These are phyloP conservation scores for Drosophila percnosoma DNA, from an alignment of 2,888 invertebrate genomes.

Conservation along the genomic window DNA sequence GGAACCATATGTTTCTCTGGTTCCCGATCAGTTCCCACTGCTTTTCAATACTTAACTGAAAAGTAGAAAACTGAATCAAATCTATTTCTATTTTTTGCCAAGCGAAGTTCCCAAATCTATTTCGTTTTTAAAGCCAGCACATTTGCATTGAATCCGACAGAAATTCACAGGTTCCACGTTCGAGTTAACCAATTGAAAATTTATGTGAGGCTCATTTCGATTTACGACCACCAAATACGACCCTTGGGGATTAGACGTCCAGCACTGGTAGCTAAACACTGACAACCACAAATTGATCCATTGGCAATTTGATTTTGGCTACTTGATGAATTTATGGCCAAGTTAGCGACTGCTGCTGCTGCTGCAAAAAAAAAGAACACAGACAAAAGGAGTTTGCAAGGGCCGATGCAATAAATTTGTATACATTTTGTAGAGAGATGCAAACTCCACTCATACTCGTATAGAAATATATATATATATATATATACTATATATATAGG, in stretches of 20 bases:
- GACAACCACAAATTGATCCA: slow-evolving; percentile 75
- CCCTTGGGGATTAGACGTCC: slow-evolving; percentile 46
- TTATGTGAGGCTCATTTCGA: slow-evolving; percentile 75
- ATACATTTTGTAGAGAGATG: neutral
- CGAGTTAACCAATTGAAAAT: slow-evolving; percentile 73
- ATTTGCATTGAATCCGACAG: neutral
- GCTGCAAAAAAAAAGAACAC: neutral
- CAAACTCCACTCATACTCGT: neutral
- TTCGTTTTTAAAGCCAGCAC: slow-evolving; percentile 1
- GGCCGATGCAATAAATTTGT: slow-evolving; percentile 26
- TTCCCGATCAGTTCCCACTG: neutral
- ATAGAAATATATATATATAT: neutral
- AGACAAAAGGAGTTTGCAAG: slow-evolving; percentile 18
- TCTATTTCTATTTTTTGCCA: neutral
- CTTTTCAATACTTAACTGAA: neutral
- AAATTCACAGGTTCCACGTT: slow-evolving; percentile 23
- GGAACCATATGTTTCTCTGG: neutral
- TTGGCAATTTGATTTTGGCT: slow-evolving; percentile 73
- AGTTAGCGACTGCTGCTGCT: slow-evolving; percentile 30
- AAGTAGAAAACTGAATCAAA: neutral
- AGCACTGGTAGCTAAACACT: slow-evolving; percentile 55
- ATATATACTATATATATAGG: slow-evolving; percentile 3
- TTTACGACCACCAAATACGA: slow-evolving; percentile 75
- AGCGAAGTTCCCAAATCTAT: neutral
- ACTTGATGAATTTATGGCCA: slow-evolving; percentile 75